Base-by-base conservation (phyloP, 1,140 invertebrate species). In the Psilanteris sp. region DNA sequence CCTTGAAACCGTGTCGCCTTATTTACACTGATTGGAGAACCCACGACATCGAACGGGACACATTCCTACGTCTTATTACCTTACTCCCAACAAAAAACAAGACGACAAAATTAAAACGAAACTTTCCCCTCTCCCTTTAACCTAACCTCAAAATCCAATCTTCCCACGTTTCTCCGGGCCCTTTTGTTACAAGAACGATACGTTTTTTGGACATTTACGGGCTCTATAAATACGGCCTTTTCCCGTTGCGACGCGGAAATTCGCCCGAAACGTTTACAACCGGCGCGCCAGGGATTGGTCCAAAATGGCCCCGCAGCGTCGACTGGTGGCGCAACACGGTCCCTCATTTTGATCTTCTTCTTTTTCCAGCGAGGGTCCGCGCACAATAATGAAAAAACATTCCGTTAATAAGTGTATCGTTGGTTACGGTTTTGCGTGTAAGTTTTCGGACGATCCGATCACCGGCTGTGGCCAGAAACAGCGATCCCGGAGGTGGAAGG, bases 391-490 rank as follows among this genome's bases (percentile, higher is more conserved):
- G 55, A 44, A 77, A n/a, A 76, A 76, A 68, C 55, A 71, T 77
- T 68, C 48, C 64, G 72, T 70, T 64, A 68, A 76, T 76, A 68
- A 76, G 62, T 68, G 72, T 70, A 64, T 76, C 72, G 64, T 62
- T 55, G 44, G 72, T 76, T 31, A 61, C 72, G 72, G 64, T 76
- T 68, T 67, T 59, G 61, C 71, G 71, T 74, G 71, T 67, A 74
- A 66, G 61, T 67, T 61, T 59, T 62, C 50, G 55, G 72, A 62
- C 72, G 68, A 72, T 72, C 52, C 57, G 62, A 62, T 70, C 55
- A 72, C 62, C 68, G 68, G 68, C 75, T 75, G 73, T 70, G 64
- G 68, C 64, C 72, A 77, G 67, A 67, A 76, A 48, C 62, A 76
- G 62, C 50, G 48, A 50, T 72, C 32, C 48, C 48, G 52, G 27